Percentiles rank a stretch among this genome's conserved stretches.
Evolutionary conservation across 2,113 vertebrate genomes (phyloP).

Genomic region (Spermophilus dauricus): DNA sequence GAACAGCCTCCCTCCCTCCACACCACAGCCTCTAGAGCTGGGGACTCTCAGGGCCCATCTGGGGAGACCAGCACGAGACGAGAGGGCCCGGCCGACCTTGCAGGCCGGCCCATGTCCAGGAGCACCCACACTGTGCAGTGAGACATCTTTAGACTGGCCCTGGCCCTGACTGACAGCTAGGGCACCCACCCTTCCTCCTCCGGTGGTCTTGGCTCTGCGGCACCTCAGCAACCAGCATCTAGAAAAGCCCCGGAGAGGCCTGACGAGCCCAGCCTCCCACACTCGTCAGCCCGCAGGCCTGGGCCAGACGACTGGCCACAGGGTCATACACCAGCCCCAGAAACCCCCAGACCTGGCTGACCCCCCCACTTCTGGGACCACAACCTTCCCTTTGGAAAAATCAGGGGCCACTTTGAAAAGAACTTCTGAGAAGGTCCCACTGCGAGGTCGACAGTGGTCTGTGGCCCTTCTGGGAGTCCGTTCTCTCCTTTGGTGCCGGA

Average conservation of each 20-base stretch:
- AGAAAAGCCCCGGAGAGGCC: not conserved
- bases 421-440: conserved; percentile 80
- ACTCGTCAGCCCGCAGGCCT: not conserved
- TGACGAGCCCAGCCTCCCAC: not conserved
- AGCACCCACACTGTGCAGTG: not conserved
- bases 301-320: not conserved
- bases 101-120: not conserved
- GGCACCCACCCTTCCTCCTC: not conserved
- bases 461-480: not conserved
- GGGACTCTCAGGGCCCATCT: not conserved
- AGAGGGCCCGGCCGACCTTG: rapidly evolving
- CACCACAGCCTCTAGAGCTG: rapidly evolving
- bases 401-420: not conserved
- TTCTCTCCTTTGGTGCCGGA: not conserved
- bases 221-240: not conserved
- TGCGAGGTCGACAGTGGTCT: not conserved
- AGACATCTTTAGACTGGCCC: not conserved
- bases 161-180: not conserved
- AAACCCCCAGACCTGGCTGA: not conserved
- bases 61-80: not conserved
- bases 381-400: not conserved
- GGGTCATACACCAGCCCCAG: too few relatives aligned
- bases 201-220: not conserved
- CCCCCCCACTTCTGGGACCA: not conserved
- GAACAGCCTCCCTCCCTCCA: not conserved